Evolutionary conservation across 2,888 invertebrate genomes (phyloP).

Genomic region (Pterobdella sp.): DNA sequence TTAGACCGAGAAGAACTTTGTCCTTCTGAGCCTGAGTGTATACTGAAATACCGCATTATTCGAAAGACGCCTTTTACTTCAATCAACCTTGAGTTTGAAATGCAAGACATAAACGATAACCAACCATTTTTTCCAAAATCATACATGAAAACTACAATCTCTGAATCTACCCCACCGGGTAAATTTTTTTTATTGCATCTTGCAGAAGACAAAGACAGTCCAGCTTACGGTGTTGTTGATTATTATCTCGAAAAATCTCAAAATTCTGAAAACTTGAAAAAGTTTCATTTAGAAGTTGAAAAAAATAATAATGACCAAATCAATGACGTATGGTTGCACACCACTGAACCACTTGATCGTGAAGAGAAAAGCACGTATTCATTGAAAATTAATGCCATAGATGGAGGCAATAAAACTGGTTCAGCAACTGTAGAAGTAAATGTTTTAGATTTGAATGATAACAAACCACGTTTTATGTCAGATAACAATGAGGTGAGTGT

Average conservation of each 20-base stretch:
- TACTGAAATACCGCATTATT: conserved; percentile 8
- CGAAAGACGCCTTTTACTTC: not conserved
- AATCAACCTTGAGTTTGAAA: conserved; percentile 16
- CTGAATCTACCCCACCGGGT: conserved; percentile 17
- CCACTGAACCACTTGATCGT: conserved; percentile 21
- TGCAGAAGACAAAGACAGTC: conserved; percentile 24
- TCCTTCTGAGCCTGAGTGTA: conserved; percentile 11
- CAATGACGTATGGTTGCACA: conserved; percentile 13
- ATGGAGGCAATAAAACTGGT: conserved; percentile 23
- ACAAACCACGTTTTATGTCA: conserved; percentile 33
- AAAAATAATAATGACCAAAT: conserved; percentile 17
- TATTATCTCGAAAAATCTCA: conserved; percentile 17
- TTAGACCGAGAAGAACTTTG: conserved; percentile 23
- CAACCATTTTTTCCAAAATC: conserved; percentile 4
- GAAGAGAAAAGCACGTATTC: conserved; percentile 17
- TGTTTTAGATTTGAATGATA: conserved; percentile 35
- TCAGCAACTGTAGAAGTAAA: conserved; percentile 26
- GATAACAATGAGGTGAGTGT: conserved; percentile 29
- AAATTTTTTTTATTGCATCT: conserved; percentile 17
- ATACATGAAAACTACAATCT: conserved; percentile 28
- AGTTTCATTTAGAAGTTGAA: conserved; percentile 15
- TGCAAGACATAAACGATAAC: conserved; percentile 26
- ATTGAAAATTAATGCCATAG: conserved; percentile 13
- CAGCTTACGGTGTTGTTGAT: conserved; percentile 19
- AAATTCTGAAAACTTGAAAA: conserved; percentile 11